These are phyloP conservation scores for Cettia cetti DNA, from an alignment of 2,113 vertebrate species.

Conservation along the genomic window DNA sequence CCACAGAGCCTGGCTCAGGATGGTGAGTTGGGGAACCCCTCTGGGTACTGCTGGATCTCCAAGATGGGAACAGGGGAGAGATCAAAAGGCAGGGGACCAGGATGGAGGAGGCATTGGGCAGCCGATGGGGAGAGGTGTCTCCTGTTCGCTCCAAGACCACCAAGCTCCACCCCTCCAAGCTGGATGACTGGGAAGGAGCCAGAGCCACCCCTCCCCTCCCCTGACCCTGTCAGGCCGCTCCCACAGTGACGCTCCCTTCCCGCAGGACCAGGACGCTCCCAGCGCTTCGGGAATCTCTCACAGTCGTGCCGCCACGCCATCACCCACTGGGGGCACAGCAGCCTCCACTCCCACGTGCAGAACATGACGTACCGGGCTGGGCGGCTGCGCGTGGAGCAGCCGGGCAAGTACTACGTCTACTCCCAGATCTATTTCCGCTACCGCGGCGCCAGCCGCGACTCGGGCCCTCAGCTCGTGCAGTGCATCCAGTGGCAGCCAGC, in stretches of 20 bases:
- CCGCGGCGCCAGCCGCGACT: slow-evolving; percentile 59
- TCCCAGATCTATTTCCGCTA: slow-evolving; percentile 84
- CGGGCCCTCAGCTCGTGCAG: slow-evolving; percentile 83
- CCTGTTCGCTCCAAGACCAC: not conserved
- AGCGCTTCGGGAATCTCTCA: slow-evolving; percentile 67
- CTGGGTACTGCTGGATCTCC: not conserved
- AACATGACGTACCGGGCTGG: slow-evolving; percentile 84
- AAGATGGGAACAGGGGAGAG: not conserved
- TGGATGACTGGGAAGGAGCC: too few relatives aligned
- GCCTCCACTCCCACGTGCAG: slow-evolving; percentile 81
- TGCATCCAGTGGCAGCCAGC: slow-evolving; percentile 85
- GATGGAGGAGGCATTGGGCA: fast-evolving
- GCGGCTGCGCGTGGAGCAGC: slow-evolving; percentile 79
- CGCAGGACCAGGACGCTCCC: not conserved
- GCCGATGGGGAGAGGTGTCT: not conserved
- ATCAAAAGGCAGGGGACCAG: not conserved
- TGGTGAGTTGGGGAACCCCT: not conserved
- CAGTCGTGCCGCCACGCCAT: slow-evolving; percentile 86
- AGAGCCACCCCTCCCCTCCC: not conserved
- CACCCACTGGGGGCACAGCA: slow-evolving; percentile 77
- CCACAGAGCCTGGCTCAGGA: not conserved
- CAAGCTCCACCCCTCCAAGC: not conserved
- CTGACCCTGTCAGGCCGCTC: fast-evolving
- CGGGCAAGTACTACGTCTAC: slow-evolving; percentile 87
- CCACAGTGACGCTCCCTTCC: not conserved